Percentiles rank a stretch among this genome's conserved stretches.
phyloP scores from a whole-genome alignment of 2,888 invertebrate species.

The Seladonia tumulorum region DNA sequence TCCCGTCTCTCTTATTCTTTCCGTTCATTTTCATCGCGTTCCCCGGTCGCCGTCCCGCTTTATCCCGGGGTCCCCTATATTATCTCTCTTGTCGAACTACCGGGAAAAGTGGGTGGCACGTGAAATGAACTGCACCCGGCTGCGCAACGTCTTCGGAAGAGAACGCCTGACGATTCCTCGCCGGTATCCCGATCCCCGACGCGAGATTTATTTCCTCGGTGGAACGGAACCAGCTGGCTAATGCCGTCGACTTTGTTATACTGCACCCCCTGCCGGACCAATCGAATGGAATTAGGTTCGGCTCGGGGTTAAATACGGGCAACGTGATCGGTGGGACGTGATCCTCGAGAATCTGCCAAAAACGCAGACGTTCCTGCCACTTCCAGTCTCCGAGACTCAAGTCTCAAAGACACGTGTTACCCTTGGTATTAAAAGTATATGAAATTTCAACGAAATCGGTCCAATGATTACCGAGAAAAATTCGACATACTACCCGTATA shows the following conservation, averaged over 20 bases:
- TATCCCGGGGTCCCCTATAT: constrained; percentile 53
- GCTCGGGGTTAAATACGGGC: constrained; percentile 27
- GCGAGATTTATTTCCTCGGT: constrained; percentile 64
- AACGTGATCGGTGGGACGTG: constrained; percentile 10
- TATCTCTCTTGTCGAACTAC: constrained; percentile 59
- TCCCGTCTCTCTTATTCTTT: constrained; percentile 27
- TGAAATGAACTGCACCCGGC: constrained; percentile 58
- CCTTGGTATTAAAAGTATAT: too few species aligned
- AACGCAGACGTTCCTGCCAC: neutral
- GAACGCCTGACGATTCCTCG: constrained; percentile 35
- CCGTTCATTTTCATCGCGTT: constrained; percentile 34
- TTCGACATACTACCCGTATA: too few species aligned
- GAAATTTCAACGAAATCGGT: too few species aligned
- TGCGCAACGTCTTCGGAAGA: constrained; percentile 25
- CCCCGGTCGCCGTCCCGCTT: constrained; percentile 4
- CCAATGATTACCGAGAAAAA: too few species aligned
- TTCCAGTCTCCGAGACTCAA: too few species aligned
- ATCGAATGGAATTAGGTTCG: constrained; percentile 42
- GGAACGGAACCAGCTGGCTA: constrained; percentile 66
- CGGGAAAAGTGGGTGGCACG: constrained; percentile 33
- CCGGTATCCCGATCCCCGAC: constrained; percentile 41
- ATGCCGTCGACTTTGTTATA: constrained; percentile 63
- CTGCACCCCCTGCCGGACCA: constrained; percentile 21
- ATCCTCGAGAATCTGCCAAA: neutral
- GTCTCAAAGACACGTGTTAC: too few species aligned